phyloP scores from a whole-genome alignment of 2,797 vertebrate genomes.

The Tenualosa thibaudeaui region DNA sequence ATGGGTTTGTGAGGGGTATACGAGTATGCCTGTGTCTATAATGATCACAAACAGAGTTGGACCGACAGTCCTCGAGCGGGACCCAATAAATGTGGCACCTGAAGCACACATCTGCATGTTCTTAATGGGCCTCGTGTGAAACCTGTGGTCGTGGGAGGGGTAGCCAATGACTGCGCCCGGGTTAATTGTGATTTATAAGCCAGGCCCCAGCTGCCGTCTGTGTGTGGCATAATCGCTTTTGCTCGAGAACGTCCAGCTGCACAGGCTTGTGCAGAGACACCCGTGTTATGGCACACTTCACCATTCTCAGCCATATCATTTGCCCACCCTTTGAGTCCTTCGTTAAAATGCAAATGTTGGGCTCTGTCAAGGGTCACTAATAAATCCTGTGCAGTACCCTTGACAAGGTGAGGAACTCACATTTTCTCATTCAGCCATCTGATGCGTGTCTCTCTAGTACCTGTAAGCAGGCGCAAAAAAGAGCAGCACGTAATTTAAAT shows the following conservation, averaged over 20 bases:
- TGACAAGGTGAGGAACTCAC: conserved; percentile 37
- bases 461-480: conserved; percentile 65
- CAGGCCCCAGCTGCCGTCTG: conserved; percentile 63
- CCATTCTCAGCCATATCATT: conserved; percentile 63
- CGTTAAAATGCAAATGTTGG: conserved; percentile 77
- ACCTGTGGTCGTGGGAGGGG: conserved; percentile 26
- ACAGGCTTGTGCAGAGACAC: conserved; percentile 56
- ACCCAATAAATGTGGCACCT: conserved; percentile 17
- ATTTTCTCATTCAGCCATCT: conserved; percentile 66
- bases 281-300: conserved; percentile 44
- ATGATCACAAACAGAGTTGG: conserved; percentile 9
- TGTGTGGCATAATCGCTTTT: conserved; percentile 68
- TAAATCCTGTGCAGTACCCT: conserved; percentile 71
- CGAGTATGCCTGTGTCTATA: conserved; percentile 25
- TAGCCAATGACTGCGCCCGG: conserved; percentile 37
- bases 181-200: conserved; percentile 75
- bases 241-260: conserved; percentile 50
- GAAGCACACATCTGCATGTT: conserved; percentile 17
- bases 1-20: conserved; percentile 12
- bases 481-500: conserved; percentile 63
- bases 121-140: conserved; percentile 29
- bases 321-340: conserved; percentile 67
- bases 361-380: conserved; percentile 70
- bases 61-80: neutral
- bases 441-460: conserved; percentile 70